Conservation (phyloP, 2,888 invertebrate species). For the Perizoma affinitatum region DNA sequence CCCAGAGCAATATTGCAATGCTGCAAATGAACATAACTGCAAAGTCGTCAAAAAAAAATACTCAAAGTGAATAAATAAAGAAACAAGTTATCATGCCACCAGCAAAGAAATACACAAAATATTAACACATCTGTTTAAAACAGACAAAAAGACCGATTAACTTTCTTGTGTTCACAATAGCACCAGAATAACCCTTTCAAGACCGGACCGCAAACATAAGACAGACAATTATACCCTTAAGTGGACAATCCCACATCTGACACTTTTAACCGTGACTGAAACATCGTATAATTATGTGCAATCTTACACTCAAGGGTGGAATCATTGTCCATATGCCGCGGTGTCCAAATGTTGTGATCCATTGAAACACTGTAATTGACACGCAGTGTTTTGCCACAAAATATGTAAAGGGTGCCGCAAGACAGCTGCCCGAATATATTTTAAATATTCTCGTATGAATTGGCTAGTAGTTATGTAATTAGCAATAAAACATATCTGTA, state of each 20-base stretch:
- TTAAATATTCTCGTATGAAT: not conserved
- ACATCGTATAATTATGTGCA: constrained; percentile 71
- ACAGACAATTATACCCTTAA: constrained; percentile 59
- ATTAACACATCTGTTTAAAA: constrained; percentile 34
- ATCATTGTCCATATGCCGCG: constrained; percentile 72
- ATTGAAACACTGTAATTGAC: constrained; percentile 39
- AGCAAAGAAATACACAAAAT: constrained; percentile 19
- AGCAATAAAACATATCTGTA: too few species aligned
- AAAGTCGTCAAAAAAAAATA: constrained; percentile 11
- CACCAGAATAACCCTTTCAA: constrained; percentile 60
- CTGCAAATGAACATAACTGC: not conserved
- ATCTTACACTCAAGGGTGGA: constrained; percentile 69
- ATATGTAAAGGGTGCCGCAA: constrained; percentile 43
- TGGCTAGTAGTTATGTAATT: too few species aligned
- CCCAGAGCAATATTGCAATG: constrained; percentile 12
- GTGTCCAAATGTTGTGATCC: constrained; percentile 51
- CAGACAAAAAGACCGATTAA: constrained; percentile 41
- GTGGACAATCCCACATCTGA: constrained; percentile 79
- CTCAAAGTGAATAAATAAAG: constrained; percentile 5
- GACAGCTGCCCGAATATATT: constrained; percentile 33
- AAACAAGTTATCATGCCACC: constrained; percentile 6
- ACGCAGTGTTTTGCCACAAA: constrained; percentile 36
- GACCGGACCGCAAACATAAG: constrained; percentile 54
- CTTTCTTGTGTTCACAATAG: constrained; percentile 52
- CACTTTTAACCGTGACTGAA: constrained; percentile 74